phyloP scores from a whole-genome alignment of 2,797 vertebrate genomes.

The Telmatherina bonti region DNA sequence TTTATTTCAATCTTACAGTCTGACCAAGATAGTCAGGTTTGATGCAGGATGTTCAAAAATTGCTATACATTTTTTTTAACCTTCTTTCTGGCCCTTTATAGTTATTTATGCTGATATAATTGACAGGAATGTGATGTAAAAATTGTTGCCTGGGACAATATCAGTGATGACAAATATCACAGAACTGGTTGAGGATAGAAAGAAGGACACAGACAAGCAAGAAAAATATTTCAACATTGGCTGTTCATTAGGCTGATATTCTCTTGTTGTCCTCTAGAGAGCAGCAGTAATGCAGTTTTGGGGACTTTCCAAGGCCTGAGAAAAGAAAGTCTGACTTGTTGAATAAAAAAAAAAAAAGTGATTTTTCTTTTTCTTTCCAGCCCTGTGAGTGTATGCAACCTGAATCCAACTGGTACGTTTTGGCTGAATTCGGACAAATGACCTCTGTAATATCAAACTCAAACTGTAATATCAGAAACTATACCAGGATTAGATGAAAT shows the following conservation, averaged over 20 bases:
- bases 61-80: too few relatives aligned
- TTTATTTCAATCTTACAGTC: background rate
- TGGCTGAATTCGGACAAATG: background rate
- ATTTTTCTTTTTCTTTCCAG: background rate
- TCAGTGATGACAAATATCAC: background rate
- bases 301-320: background rate
- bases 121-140: too few relatives aligned
- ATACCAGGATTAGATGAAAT: background rate
- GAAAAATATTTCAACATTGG: too few relatives aligned
- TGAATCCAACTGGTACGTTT: background rate
- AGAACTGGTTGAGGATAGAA: background rate
- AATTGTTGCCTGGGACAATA: background rate
- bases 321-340: background rate
- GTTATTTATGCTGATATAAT: too few relatives aligned
- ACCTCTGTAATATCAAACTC: too few relatives aligned
- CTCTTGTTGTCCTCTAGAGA: conserved; percentile 34
- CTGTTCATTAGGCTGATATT: background rate
- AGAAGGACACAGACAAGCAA: background rate
- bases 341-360: background rate
- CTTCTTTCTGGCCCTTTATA: too few relatives aligned
- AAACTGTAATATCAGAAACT: background rate
- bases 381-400: background rate
- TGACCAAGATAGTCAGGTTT: background rate
- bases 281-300: conserved; percentile 14
- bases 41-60: too few relatives aligned